Base-by-base conservation (phyloP, 2,113 vertebrate species). In the Antigone vipio region DNA sequence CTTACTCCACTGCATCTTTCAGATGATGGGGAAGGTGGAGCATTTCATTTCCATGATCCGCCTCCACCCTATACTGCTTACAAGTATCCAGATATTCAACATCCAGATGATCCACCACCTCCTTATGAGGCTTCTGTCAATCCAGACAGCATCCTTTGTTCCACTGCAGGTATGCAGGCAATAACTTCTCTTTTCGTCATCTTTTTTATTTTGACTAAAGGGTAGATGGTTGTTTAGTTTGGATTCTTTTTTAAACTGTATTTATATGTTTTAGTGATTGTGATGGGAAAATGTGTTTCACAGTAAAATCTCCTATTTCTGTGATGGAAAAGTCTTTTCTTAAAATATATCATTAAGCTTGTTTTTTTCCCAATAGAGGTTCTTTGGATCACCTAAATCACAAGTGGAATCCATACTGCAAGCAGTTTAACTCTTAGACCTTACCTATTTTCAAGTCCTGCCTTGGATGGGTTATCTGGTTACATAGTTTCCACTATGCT, bases 21-120 rank as follows among this genome's bases (percentile, higher is more conserved):
- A 8, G 99, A 99, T 4, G 99, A 99, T 20, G 99, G 99, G 11
- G 99, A 99, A 79, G 99, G 99, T 6, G 99, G 99, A 3, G 99
- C 99, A 29, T 99, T 99, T 97, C 99, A 99, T 86, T 99, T 99
- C 98, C 99, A 99, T 1, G 99, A 99, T 97, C 99, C 99, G 0
- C 99, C 99, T 4, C 99, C 99, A 1, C 99, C 99, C 7, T 99
- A 99, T 44, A 99, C 99, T 1, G 99, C 99, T 11, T 99, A 99
- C 97, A 99, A 99, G 96, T 99, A 99, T 92, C 99, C 99, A 2
- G 99, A 99, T 94, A 98, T 99, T 80, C 99, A 99, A 67, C 99
- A 99, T 85, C 99, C 99, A 0, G 99, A 99, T 22, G 99, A 99
- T 95, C 99, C 99, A 2, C 99, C 99, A 4, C 99, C 99, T 12